Percentiles rank a stretch among this genome's conserved stretches.
phyloP scores from a whole-genome alignment of 2,888 invertebrate genomes.

The Amphipyra berbera region DNA sequence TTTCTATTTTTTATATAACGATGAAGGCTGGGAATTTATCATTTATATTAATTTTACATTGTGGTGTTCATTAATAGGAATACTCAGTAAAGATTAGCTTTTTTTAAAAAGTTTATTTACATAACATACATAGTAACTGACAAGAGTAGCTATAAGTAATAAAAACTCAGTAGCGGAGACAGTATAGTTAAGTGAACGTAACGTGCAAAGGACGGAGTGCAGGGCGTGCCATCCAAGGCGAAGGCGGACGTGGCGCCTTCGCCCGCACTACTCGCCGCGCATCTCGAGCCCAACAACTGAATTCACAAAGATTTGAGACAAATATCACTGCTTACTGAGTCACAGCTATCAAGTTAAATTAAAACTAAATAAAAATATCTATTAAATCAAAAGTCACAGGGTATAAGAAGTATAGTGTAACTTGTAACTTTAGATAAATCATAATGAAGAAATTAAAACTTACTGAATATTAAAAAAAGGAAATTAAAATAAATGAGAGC shows the following conservation, averaged over 20 bases:
- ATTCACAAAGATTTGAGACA: constrained; percentile 71
- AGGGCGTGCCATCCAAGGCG: constrained; percentile 32
- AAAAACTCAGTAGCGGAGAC: constrained; percentile 77
- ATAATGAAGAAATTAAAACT: constrained; percentile 52
- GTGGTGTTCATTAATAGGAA: constrained; percentile 65
- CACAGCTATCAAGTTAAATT: constrained; percentile 71
- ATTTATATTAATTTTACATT: constrained; percentile 54
- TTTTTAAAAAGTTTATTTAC: constrained; percentile 86
- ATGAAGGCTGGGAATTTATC: constrained; percentile 53
- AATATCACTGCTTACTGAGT: constrained; percentile 75
- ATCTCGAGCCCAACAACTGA: constrained; percentile 47
- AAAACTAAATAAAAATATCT: constrained; percentile 80
- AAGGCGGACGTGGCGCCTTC: constrained; percentile 19
- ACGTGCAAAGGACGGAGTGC: constrained; percentile 36
- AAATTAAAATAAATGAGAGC: constrained; percentile 38
- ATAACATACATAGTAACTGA: constrained; percentile 85
- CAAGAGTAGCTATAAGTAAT: constrained; percentile 78
- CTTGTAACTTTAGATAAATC: constrained; percentile 48
- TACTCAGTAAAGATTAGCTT: constrained; percentile 70
- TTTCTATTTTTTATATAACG: constrained; percentile 57
- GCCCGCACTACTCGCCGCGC: constrained; percentile 39
- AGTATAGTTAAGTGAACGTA: constrained; percentile 59
- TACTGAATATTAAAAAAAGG: constrained; percentile 50
- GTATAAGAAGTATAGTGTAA: constrained; percentile 53
- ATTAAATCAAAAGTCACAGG: constrained; percentile 68